Conservation (phyloP, 1,140 invertebrate species). For the Aphelenchoides avenae region DNA sequence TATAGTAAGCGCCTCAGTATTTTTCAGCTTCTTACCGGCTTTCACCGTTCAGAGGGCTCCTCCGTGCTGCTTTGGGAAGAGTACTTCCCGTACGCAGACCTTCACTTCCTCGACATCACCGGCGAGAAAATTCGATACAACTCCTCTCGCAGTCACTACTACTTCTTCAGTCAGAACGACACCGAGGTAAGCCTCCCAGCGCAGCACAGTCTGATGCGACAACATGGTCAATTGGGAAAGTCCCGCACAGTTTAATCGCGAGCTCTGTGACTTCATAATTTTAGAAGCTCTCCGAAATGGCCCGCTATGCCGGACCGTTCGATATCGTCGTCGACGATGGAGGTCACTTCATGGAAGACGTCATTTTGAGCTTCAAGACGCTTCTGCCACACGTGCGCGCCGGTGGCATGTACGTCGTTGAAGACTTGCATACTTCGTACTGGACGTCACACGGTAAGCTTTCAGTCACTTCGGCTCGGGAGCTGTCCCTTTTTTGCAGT, state of each 20-base stretch:
- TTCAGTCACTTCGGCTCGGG: no score
- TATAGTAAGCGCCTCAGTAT: no score
- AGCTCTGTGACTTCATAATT: no score
- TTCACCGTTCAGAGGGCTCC: no score
- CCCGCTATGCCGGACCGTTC: not conserved
- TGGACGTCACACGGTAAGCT: conserved; percentile 1
- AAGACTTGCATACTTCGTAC: conserved; percentile 12
- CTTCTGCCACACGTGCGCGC: conserved; percentile 3
- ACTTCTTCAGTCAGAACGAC: conserved; percentile 10
- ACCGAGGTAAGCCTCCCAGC: no score
- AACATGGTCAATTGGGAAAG: no score
- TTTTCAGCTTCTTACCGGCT: no score
- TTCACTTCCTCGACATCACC: conserved; percentile 13
- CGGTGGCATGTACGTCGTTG: conserved; percentile 15
- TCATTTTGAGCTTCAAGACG: conserved; percentile 4
- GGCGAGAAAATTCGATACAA: not conserved
- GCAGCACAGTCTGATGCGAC: no score
- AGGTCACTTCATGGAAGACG: conserved; percentile 3
- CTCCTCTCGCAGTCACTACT: conserved; percentile 8
- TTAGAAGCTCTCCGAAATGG: conserved; percentile 4
- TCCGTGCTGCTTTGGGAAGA: conserved; percentile 12
- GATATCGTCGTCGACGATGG: conserved; percentile 16
- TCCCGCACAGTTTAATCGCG: no score
- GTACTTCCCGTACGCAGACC: conserved; percentile 14
- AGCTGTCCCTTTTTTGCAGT: no score